These are phyloP conservation scores for Mycalesis mineus DNA, from an alignment of 2,888 invertebrate genomes.

Conservation along the genomic window DNA sequence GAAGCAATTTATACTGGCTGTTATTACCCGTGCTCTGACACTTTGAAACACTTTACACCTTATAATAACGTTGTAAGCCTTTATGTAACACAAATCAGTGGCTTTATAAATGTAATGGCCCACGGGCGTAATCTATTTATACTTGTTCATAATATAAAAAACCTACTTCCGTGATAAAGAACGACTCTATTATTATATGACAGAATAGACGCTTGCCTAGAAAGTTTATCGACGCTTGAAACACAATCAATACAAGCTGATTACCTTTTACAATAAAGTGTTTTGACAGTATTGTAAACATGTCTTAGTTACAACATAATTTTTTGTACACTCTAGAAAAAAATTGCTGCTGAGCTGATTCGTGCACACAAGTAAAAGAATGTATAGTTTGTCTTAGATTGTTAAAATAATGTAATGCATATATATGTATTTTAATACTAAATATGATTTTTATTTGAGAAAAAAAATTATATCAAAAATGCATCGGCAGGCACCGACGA, in stretches of 20 bases:
- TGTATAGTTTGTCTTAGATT: too few relatives aligned
- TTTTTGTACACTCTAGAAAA: too few relatives aligned
- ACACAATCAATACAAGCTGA: background rate
- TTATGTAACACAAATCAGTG: conserved; percentile 9
- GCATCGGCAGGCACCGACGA: too few relatives aligned
- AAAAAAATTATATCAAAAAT: too few relatives aligned
- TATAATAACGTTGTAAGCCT: conserved; percentile 4
- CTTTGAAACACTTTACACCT: background rate
- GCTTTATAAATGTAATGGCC: conserved; percentile 14
- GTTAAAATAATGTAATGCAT: too few relatives aligned
- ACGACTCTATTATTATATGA: conserved; percentile 4
- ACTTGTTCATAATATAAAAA: conserved; percentile 5
- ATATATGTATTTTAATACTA: too few relatives aligned
- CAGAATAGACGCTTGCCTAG: conserved; percentile 8
- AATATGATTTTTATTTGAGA: too few relatives aligned
- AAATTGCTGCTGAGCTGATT: too few relatives aligned
- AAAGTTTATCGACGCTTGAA: background rate
- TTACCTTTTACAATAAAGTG: background rate
- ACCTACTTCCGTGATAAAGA: conserved; percentile 17
- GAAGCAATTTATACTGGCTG: background rate
- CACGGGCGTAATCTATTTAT: conserved; percentile 13
- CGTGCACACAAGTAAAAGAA: too few relatives aligned
- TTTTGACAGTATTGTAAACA: background rate
- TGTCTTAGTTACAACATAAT: background rate
- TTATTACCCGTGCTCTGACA: background rate